Percentiles rank a stretch among this genome's conserved stretches.
These are phyloP conservation scores for Pseudomugil gertrudae DNA, from an alignment of 2,797 vertebrate species.

Conservation along the genomic window DNA sequence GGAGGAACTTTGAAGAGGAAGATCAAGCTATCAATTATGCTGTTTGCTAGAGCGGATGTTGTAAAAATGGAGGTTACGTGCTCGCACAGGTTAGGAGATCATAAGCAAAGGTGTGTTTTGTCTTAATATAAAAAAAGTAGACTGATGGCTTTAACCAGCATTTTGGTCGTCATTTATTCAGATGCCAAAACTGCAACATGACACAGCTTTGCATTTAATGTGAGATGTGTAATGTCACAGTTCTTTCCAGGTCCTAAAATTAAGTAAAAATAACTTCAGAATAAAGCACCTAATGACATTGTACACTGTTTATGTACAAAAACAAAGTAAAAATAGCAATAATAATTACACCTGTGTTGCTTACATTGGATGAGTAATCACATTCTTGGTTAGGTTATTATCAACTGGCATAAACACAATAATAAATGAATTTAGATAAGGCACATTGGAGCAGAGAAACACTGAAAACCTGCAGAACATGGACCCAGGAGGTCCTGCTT, in stretches of 20 bases:
- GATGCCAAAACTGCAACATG: too few relatives aligned
- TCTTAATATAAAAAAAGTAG: not conserved
- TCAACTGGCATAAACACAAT: not conserved
- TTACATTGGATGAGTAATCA: not conserved
- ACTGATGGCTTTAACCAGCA: not conserved
- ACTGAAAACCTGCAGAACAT: too few relatives aligned
- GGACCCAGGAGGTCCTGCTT: too few relatives aligned
- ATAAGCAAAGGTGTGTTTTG: constrained; percentile 12
- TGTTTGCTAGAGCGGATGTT: constrained; percentile 35
- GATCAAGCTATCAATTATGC: constrained; percentile 55
- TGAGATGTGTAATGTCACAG: not conserved
- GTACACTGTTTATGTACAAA: not conserved
- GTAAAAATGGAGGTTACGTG: constrained; percentile 11
- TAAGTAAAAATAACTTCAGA: too few relatives aligned
- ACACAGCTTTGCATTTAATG: too few relatives aligned
- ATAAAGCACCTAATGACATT: not conserved
- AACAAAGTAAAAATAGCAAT: not conserved
- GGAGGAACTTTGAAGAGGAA: constrained; percentile 53
- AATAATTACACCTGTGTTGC: not conserved
- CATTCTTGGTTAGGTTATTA: not conserved
- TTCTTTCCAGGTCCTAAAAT: too few relatives aligned
- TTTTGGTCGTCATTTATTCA: not conserved
- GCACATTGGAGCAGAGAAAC: too few relatives aligned
- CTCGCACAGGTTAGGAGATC: constrained; percentile 6
- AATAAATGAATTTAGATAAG: too few relatives aligned